Percentiles rank a stretch among this genome's conserved stretches.
Conservation (phyloP, 2,888 invertebrate species). For the Punctoribates punctum region DNA sequence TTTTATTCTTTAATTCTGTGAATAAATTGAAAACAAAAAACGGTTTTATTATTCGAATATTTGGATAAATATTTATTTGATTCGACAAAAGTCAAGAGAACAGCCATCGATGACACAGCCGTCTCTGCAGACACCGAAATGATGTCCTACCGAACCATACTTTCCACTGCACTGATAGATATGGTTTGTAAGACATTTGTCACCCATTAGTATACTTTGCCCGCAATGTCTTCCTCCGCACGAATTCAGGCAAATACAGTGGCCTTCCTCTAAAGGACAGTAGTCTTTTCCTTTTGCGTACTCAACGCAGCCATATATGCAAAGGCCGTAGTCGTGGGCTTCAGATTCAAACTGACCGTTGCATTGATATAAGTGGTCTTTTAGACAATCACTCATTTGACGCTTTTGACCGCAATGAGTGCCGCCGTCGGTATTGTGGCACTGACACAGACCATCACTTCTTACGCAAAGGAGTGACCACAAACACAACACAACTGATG, state of each 20-base stretch:
- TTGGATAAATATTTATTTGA: background rate
- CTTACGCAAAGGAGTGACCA: background rate
- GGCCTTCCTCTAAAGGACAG: background rate
- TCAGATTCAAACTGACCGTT: background rate
- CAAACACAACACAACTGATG: background rate
- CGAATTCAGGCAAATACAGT: background rate
- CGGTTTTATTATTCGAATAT: too few relatives aligned
- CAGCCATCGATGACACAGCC: background rate
- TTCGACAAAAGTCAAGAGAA: background rate
- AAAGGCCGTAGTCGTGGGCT: background rate
- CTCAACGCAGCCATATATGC: background rate
- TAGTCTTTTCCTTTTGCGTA: background rate
- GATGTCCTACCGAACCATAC: background rate
- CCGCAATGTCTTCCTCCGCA: slow-evolving; percentile 26
- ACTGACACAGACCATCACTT: background rate
- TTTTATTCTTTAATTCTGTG: background rate
- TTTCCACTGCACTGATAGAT: slow-evolving; percentile 18
- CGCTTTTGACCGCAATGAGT: slow-evolving; percentile 21
- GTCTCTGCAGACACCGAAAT: background rate
- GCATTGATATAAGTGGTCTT: slow-evolving; percentile 8
- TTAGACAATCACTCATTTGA: background rate
- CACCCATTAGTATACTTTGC: slow-evolving; percentile 11
- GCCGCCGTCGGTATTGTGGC: background rate
- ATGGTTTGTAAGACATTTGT: background rate
- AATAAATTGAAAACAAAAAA: background rate